These are phyloP conservation scores for Torymus tubicola DNA, from an alignment of 2,888 invertebrate species.

Conservation along the genomic window DNA sequence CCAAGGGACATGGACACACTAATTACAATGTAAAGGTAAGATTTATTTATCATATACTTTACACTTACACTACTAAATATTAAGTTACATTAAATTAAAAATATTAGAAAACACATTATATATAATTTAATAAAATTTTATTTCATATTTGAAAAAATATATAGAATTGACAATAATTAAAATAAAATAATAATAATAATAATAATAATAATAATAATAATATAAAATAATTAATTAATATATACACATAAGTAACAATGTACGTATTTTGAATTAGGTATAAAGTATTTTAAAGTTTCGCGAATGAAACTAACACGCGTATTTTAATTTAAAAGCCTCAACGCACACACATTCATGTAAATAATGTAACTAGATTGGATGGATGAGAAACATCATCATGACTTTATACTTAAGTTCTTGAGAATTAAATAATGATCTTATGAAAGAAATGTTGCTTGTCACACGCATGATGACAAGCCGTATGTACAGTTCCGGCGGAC, in stretches of 20 bases:
- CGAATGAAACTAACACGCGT: slow-evolving; percentile 28
- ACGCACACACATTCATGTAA: slow-evolving; percentile 38
- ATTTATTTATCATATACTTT: too few species aligned
- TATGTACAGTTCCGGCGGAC: slow-evolving; percentile 42
- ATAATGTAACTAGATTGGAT: slow-evolving; percentile 45
- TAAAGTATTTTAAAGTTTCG: slow-evolving; percentile 36
- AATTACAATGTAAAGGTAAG: too few species aligned
- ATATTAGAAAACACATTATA: not conserved
- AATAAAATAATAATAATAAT: slow-evolving; percentile 33
- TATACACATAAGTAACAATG: slow-evolving; percentile 51
- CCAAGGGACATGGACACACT: too few species aligned
- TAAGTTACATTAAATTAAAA: not conserved
- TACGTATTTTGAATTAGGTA: slow-evolving; percentile 44
- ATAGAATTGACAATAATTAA: slow-evolving; percentile 42
- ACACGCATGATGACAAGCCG: slow-evolving; percentile 5
- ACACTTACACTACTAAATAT: too few species aligned
- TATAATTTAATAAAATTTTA: slow-evolving; percentile 37
- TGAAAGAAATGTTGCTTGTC: slow-evolving; percentile 11
- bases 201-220: slow-evolving; percentile 37
- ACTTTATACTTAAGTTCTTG: slow-evolving; percentile 32
- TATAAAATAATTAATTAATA: slow-evolving; percentile 26
- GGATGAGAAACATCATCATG: slow-evolving; percentile 21
- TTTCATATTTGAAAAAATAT: slow-evolving; percentile 36
- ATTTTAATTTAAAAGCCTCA: slow-evolving; percentile 54
- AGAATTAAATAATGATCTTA: slow-evolving; percentile 22